phyloP scores from a whole-genome alignment of 2,113 vertebrate species.

The Ochotona curzoniae region DNA sequence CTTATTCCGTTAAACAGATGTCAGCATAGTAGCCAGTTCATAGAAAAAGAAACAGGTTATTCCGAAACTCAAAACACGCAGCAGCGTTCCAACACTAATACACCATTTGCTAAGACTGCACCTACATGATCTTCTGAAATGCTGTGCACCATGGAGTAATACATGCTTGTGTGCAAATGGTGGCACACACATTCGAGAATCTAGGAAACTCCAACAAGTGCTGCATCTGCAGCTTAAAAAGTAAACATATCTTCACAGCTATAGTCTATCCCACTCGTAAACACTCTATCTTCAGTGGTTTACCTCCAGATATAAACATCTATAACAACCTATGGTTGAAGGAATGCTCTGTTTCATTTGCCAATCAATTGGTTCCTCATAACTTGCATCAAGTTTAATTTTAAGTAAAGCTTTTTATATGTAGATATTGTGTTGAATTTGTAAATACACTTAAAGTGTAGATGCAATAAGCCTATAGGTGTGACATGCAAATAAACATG shows the following conservation, averaged over 20 bases:
- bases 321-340: conserved; percentile 90
- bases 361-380: conserved; percentile 96
- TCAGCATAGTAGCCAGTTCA: conserved; percentile 55
- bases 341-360: conserved; percentile 92
- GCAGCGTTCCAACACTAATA: conserved; percentile 30
- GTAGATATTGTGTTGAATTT: conserved; percentile 97
- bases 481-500: conserved; percentile 81
- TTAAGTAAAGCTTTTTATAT: conserved; percentile 93
- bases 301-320: conserved; percentile 88
- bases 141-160: conserved; percentile 68
- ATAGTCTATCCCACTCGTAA: conserved; percentile 67
- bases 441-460: conserved; percentile 93
- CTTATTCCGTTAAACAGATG: conserved; percentile 66
- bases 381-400: conserved; percentile 99
- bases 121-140: conserved; percentile 66
- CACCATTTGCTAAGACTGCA: conserved; percentile 60
- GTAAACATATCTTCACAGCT: not conserved
- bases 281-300: conserved; percentile 81
- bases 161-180: conserved; percentile 27
- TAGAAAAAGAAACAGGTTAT: conserved; percentile 39
- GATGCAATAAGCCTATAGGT: conserved; percentile 90
- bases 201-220: conserved; percentile 72
- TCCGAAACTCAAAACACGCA: conserved; percentile 17
- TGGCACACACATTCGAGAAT: conserved; percentile 29
- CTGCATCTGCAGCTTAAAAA: conserved; percentile 60